Base-by-base conservation (phyloP, 2,113 vertebrate species). In the Mus pahari region DNA sequence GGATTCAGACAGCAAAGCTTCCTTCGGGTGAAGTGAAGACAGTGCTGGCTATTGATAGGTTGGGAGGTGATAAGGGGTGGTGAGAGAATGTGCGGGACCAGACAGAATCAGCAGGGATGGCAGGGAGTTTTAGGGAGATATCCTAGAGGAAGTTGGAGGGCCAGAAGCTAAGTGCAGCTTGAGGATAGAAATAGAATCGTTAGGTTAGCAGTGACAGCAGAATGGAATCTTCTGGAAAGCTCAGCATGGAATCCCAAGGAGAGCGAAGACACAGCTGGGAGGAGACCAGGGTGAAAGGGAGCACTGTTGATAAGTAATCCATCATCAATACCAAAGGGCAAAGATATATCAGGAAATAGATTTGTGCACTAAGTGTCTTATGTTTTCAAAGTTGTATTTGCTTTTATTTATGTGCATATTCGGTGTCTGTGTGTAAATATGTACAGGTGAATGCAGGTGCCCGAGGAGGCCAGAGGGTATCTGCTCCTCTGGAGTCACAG, bases 221-320 rank as follows among this genome's bases (percentile, higher is more conserved):
- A 77, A 91, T 60, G 53, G 96, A 92, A 94, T 53, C 10, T 26
- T 94, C 68, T 31, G 28, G 68, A 68, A 94, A 96, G 66, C 36
- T 68, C 31, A 33, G 66, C 33, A 68, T 31, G 28, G 31, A 81
- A 73, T 0, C 70, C 36, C 70, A 71, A 16, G 53, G 64, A 78
- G 62, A 70, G 71, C 17, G 26, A 96, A 31, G 66, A 88, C 64
- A 64, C 39, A 48, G 71, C 24, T 88, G 84, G 81, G 66, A 93
- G 68, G 20, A 89, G n/a, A 45, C 64, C 50, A 39, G 31, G 94
- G 83, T 81, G 64, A 74, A 87, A 74, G 2, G 36, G 20, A 60
- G n/a, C 1, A 64, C 55, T 20, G 64, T 74, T 74, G 68, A 19
- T 71, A 48, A 83, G 7, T 48, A n/a, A 89, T 1, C 36, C 50